Evolutionary conservation across 2,888 invertebrate genomes (phyloP), one percentile per base, ranked within the genome.

Genomic region (Ophioninae sp.): DNA sequence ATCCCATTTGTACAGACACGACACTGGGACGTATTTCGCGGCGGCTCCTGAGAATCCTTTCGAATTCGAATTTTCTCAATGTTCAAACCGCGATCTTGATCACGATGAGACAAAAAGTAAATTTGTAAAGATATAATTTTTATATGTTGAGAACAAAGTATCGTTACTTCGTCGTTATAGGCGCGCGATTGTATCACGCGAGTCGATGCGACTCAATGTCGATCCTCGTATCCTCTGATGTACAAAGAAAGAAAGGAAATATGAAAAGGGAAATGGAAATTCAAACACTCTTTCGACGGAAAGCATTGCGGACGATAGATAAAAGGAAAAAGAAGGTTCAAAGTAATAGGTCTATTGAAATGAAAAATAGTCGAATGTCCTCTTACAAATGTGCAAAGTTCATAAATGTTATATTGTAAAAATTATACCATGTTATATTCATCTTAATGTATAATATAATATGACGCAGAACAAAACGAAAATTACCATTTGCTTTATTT

Each of bases 331-430:
- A 77, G 44, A 37, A 21, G 64, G 64, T 68, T 69, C 50, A 39
- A 65, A 59, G 67, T 67, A 78, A 81, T 78, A 85, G 77, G 79
- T 88, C 85, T 87, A 88, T 86, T 39, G 79, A 64, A 79, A 81
- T 72, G 82, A 85, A 80, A 76, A 73, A 84, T 65, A 76, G 82
- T 75, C 74, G 81, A 86, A 84, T 86, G 74, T 84, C 85, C 84
- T 74, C 70, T 82, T 80, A 81, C 70, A 85, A 86, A 90, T 87
- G 89, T 90, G 89, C 89, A 90, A 90, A 88, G 86, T 88, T 87
- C 87, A 86, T 86, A 85, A 82, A 88, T 86, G 86, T 88, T 88
- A 88, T 86, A 86, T 86, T 87, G 85, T 88, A 86, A 86, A 88
- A 88, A 86, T 87, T 86, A 88, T 89, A 79, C 81, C 83, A 86